Evolutionary conservation across 2,797 vertebrate species (phyloP), one percentile per base, ranked within the genome.

Genomic region (Ptychadena robeensis): DNA sequence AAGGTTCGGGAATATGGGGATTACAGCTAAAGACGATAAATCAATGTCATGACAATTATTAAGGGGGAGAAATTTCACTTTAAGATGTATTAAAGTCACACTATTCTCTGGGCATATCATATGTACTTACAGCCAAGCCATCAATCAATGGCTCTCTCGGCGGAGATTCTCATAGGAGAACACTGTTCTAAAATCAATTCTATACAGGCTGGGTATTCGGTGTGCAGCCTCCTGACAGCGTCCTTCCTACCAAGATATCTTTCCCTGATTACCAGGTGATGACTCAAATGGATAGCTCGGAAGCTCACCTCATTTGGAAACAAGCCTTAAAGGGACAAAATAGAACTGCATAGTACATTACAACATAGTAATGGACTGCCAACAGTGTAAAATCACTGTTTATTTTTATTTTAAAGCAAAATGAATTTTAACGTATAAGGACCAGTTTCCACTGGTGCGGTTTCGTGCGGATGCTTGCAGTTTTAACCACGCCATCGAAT

Each of bases 1-100:
- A 79, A 15, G 76, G 76, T 68, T 57, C 76, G 32, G 9, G n/a
- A 69, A 44, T 70, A 57, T 77, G 73, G 73, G 81, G 73, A 70
- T 64, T 35, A 64, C 53, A 71, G 38, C 44, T 68, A 44, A 72
- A 44, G 76, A 68, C 63, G 22, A 84, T 84, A 73, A 73, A 79
- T 84, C 82, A 79, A 79, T 84, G 76, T 72, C 82, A 80, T 68
- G 44, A 63, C 76, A 73, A 74, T 67, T 84, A 84, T 79, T 79
- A 84, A 74, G 53, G 69, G 27, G 64, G 63, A 80, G 65, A 59
- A 68, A 80, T 80, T 75, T 84, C 71, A 69, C 70, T 84, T 68
- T 66, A 75, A 68, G 71, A 79, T 80, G 69, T 64, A 84, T 80
- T 80, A 79, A 75, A 84, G 77, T 69, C 77, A 75, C 71, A 75